These are phyloP conservation scores for Epinotia brunnichana DNA, from an alignment of 2,888 invertebrate species.

Conservation along the genomic window DNA sequence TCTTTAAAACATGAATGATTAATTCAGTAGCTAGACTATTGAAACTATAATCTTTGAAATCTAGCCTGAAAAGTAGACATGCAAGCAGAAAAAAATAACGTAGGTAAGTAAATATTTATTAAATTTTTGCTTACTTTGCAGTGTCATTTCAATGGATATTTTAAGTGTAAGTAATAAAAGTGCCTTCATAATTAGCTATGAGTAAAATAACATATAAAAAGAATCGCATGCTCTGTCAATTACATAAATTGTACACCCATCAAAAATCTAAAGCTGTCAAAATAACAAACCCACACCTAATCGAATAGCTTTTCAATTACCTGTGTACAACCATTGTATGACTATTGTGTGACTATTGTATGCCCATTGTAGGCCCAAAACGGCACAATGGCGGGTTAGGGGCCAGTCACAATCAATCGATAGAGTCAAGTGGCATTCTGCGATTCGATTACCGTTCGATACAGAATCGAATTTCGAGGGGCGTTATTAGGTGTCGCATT, in stretches of 20 bases:
- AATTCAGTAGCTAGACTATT: too few relatives aligned
- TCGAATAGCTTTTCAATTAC: constrained; percentile 36
- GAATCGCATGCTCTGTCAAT: neutral
- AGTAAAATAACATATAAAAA: neutral
- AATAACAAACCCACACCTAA: constrained; percentile 40
- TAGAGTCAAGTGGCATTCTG: constrained; percentile 71
- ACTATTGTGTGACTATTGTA: constrained; percentile 30
- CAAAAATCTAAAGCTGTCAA: constrained; percentile 27
- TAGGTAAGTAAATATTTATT: too few relatives aligned
- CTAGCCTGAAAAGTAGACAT: too few relatives aligned
- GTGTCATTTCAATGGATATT: too few relatives aligned
- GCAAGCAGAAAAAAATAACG: too few relatives aligned
- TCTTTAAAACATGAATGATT: too few relatives aligned
- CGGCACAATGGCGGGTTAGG: constrained; percentile 60
- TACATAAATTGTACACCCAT: neutral
- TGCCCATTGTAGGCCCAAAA: constrained; percentile 22
- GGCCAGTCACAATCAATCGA: constrained; percentile 54
- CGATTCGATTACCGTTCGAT: constrained; percentile 59
- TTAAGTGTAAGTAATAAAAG: too few relatives aligned
- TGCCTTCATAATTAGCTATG: too few relatives aligned
- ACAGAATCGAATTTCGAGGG: constrained; percentile 52
- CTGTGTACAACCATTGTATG: constrained; percentile 27
- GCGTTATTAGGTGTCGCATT: constrained; percentile 12
- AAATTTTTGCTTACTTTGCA: too few relatives aligned
- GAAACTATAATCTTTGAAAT: too few relatives aligned